These are phyloP conservation scores for Phalloptychus januarius DNA, from an alignment of 2,797 vertebrate genomes.

Conservation along the genomic window DNA sequence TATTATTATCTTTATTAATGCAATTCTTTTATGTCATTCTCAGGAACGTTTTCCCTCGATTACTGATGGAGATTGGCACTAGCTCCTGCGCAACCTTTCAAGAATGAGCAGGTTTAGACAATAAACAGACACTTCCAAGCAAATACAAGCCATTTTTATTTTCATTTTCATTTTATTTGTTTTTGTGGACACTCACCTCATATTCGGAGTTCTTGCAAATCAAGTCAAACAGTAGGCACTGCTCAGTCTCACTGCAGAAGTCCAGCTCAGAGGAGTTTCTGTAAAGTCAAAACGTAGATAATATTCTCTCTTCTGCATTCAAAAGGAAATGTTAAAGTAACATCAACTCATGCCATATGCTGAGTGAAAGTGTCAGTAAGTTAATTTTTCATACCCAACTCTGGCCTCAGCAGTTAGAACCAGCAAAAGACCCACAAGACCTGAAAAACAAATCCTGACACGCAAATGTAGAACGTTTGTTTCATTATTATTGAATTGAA, in stretches of 20 bases:
- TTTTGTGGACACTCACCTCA: constrained; percentile 64
- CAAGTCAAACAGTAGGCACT: constrained; percentile 73
- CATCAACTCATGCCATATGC: neutral
- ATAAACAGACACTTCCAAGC: neutral
- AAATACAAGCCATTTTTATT: neutral
- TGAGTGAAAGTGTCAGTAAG: neutral
- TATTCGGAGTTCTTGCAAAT: constrained; percentile 61
- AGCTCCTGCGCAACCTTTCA: neutral
- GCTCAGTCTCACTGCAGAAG: constrained; percentile 69
- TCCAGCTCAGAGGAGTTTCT: constrained; percentile 62
- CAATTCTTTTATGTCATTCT: neutral
- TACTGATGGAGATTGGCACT: neutral
- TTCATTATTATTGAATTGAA: neutral
- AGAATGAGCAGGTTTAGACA: neutral
- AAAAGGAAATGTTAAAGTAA: neutral
- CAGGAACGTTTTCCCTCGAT: neutral
- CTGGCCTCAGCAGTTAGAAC: constrained; percentile 68
- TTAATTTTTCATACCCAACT: constrained; percentile 71
- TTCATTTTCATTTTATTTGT: neutral
- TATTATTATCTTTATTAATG: too few species aligned
- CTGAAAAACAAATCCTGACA: constrained; percentile 72
- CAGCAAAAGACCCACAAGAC: constrained; percentile 66
- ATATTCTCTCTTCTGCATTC: neutral
- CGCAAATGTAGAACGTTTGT: constrained; percentile 10
- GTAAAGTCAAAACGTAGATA: constrained; percentile 22